Percentiles rank a stretch among this genome's conserved stretches.
These are phyloP conservation scores for Tetramorium simillimum DNA, from an alignment of 1,140 invertebrate species.

Conservation along the genomic window DNA sequence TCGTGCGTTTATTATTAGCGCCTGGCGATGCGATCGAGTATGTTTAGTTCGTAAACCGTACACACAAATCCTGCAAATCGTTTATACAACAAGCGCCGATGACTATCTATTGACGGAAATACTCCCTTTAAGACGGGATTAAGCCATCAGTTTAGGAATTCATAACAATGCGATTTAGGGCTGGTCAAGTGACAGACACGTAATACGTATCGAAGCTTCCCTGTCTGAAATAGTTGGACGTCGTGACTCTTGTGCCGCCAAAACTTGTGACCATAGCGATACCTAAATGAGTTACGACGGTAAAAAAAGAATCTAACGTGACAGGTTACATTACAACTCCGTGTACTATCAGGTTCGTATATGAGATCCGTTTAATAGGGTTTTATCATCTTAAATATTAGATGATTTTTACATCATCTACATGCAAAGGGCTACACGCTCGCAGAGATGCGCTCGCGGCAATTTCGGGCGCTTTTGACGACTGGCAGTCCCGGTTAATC, in stretches of 20 bases:
- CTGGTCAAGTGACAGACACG: background rate
- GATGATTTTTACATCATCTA: slow-evolving; percentile 5
- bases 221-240: background rate
- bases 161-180: slow-evolving; percentile 59
- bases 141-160: background rate
- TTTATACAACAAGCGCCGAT: slow-evolving; percentile 1
- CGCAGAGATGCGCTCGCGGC: background rate
- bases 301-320: slow-evolving; percentile 10
- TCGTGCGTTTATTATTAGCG: slow-evolving; percentile 20
- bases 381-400: slow-evolving; percentile 16
- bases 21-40: background rate
- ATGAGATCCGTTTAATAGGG: background rate
- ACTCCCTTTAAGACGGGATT: slow-evolving; percentile 5
- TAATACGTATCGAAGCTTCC: background rate
- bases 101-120: slow-evolving; percentile 29
- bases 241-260: slow-evolving; percentile 7
- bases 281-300: background rate
- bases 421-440: background rate
- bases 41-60: slow-evolving; percentile 1
- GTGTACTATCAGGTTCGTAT: background rate
- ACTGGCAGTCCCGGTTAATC: slow-evolving; percentile 27
- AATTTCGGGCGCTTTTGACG: slow-evolving; percentile 15
- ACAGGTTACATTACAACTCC: background rate
- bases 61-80: slow-evolving; percentile 18
- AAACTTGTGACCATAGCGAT: background rate